These are phyloP conservation scores for Helarctos malayanus DNA, from an alignment of 2,797 vertebrate species.

Conservation along the genomic window DNA sequence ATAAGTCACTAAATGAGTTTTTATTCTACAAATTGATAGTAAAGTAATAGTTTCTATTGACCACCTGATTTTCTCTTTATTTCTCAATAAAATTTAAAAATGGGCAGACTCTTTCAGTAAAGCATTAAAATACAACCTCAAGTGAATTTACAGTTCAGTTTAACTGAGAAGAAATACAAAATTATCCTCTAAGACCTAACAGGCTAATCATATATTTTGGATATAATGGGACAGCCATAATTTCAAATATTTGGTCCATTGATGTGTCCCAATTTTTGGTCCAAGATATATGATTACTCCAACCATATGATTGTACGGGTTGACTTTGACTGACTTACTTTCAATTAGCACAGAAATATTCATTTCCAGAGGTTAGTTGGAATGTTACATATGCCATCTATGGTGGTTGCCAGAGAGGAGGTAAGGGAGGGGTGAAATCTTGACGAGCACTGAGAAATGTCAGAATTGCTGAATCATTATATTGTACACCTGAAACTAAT, in stretches of 20 bases:
- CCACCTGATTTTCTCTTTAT: slow-evolving; percentile 60
- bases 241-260: not conserved
- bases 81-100: slow-evolving; percentile 12
- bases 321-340: not conserved
- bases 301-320: not conserved
- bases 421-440: not conserved
- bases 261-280: not conserved
- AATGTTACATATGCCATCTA: not conserved
- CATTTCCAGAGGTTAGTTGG: not conserved
- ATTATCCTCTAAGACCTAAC: not conserved
- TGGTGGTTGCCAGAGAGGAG: not conserved
- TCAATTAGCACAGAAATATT: slow-evolving; percentile 3
- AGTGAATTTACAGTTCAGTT: not conserved
- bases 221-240: not conserved
- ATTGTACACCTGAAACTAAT: not conserved
- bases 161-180: slow-evolving; percentile 19
- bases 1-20: not conserved
- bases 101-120: not conserved
- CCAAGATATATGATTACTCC: not conserved
- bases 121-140: slow-evolving; percentile 54
- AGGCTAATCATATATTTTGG: not conserved
- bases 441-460: not conserved
- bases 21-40: not conserved
- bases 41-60: not conserved
- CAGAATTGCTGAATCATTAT: not conserved